Evolutionary conservation across 1,140 invertebrate genomes (phyloP).

Genomic region (Batillaria attramentaria): DNA sequence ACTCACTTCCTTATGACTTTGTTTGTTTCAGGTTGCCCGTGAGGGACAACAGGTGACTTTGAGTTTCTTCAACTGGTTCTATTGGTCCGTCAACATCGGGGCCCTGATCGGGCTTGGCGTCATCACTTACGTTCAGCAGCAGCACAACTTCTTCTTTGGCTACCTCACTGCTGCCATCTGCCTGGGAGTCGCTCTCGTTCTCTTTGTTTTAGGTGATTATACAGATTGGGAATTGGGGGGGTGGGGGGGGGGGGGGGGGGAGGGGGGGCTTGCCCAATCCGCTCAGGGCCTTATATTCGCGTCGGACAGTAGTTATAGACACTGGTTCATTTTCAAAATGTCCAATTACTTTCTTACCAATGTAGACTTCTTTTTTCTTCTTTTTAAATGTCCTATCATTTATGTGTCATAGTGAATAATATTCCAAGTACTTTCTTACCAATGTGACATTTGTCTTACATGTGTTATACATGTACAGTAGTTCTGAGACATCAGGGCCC

Average conservation of each 20-base stretch:
- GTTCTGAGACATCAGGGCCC: too few species aligned
- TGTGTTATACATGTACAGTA: not conserved
- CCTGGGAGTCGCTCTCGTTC: conserved; percentile 56
- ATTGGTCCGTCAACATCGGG: conserved; percentile 76
- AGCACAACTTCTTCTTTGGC: conserved; percentile 71
- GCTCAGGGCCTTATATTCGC: too few species aligned
- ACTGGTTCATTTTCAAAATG: too few species aligned
- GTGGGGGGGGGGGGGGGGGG: too few species aligned
- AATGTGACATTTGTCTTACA: not conserved
- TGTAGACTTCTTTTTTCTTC: not conserved
- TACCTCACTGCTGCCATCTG: conserved; percentile 69
- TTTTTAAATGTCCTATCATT: not conserved
- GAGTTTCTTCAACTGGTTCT: conserved; percentile 75
- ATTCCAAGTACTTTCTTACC: not conserved
- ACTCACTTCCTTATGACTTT: not conserved
- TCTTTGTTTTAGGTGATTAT: conserved; percentile 64
- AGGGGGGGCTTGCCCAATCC: not conserved
- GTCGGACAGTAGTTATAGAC: too few species aligned
- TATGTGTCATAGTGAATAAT: not conserved
- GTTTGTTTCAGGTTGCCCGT: conserved; percentile 39
- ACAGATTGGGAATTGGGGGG: too few species aligned
- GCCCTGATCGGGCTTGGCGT: conserved; percentile 71
- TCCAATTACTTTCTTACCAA: too few species aligned
- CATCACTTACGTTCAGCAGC: conserved; percentile 74
- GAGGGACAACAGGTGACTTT: conserved; percentile 53